Conservation (phyloP, 2,113 vertebrate species). For the Dicrurus megarhynchus region DNA sequence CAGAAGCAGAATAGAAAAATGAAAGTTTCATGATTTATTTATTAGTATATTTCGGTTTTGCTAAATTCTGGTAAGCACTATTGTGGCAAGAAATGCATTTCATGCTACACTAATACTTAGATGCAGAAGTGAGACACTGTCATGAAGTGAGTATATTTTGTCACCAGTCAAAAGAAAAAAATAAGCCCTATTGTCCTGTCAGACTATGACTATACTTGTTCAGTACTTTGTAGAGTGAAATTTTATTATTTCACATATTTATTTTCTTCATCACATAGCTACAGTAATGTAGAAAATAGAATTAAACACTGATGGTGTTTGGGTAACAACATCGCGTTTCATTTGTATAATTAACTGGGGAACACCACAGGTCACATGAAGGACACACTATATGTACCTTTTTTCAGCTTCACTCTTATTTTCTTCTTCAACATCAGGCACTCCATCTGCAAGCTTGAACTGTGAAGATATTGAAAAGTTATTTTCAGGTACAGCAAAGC, state of each 20-base stretch:
- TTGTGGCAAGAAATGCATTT: background rate
- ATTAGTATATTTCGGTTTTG: background rate
- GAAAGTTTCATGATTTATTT: background rate
- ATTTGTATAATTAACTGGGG: background rate
- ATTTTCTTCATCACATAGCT: background rate
- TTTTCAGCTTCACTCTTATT: slow-evolving; percentile 38
- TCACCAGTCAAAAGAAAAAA: background rate
- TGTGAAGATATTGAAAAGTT: slow-evolving; percentile 39
- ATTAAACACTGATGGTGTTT: background rate
- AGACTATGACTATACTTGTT: background rate
- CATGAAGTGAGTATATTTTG: background rate
- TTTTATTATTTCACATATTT: background rate
- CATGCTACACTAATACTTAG: background rate
- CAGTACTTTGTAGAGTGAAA: background rate
- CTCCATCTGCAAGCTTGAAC: slow-evolving; percentile 35
- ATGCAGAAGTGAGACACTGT: background rate
- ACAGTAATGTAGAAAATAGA: background rate
- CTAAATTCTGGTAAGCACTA: background rate
- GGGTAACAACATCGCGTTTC: background rate
- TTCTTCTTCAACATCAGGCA: slow-evolving; percentile 29
- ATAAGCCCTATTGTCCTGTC: background rate
- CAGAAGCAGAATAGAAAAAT: background rate
- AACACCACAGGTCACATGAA: background rate
- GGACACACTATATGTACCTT: slow-evolving; percentile 55
- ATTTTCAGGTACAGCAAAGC: background rate